Conservation (phyloP, 1,140 invertebrate species). For the Conopomorpha cramerella region DNA sequence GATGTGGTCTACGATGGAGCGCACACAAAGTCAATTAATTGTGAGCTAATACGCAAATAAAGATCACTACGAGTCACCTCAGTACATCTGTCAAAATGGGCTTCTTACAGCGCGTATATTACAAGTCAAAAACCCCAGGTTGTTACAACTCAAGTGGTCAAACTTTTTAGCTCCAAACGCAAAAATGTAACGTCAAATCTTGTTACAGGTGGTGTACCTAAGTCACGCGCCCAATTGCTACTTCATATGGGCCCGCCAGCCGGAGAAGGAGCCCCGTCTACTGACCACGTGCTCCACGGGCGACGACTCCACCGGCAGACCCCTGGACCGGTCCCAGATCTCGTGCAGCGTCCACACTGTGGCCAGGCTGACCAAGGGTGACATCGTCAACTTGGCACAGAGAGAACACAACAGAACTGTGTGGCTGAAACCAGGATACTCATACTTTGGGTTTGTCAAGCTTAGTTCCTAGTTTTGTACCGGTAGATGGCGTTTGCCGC, state of each 20-base stretch:
- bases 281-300: conserved; percentile 33
- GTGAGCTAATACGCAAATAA: too few species aligned
- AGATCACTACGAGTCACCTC: too few species aligned
- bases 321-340: conserved; percentile 29
- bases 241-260: conserved; percentile 30
- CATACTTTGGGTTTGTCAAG: conserved; percentile 43
- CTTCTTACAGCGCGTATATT: too few species aligned
- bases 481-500: too few species aligned
- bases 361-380: conserved; percentile 23
- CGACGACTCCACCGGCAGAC: conserved; percentile 22
- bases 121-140: too few species aligned
- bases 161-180: too few species aligned
- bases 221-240: conserved; percentile 34
- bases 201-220: conserved; percentile 44
- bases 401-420: conserved; percentile 37
- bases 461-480: conserved; percentile 44
- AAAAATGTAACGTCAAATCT: too few species aligned
- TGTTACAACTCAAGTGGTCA: too few species aligned
- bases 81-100: too few species aligned
- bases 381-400: conserved; percentile 31
- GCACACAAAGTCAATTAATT: too few species aligned
- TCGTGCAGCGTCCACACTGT: conserved; percentile 36
- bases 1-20: too few species aligned
- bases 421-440: conserved; percentile 32
- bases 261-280: conserved; percentile 12